phyloP scores from a whole-genome alignment of 2,113 vertebrate species.

The Pachycephala philippinensis region DNA sequence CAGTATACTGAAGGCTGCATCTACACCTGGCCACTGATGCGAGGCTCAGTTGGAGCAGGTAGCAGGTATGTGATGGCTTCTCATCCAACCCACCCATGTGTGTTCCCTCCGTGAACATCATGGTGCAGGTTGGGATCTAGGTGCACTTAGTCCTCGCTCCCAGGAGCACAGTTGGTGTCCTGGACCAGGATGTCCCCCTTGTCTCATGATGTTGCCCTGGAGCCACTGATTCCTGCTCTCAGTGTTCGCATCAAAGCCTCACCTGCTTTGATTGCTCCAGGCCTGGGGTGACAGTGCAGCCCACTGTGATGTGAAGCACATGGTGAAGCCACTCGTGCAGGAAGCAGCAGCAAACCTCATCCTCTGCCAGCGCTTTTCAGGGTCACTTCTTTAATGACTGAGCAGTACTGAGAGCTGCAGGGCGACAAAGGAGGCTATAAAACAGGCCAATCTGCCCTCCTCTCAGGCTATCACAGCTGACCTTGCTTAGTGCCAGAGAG shows the following conservation, averaged over 20 bases:
- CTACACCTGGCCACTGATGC: neutral
- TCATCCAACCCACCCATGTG: rapidly evolving
- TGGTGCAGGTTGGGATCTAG: neutral
- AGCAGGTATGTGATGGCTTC: neutral
- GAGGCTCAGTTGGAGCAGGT: neutral
- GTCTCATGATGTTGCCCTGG: neutral
- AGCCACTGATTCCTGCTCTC: neutral
- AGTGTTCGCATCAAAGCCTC: neutral
- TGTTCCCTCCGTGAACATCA: neutral
- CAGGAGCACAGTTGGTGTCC: neutral
- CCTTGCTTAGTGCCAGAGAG: neutral
- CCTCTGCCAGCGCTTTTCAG: neutral
- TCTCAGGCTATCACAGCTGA: neutral
- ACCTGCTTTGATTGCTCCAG: neutral
- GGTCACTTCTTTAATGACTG: neutral
- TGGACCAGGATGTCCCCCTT: neutral
- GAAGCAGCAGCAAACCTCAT: neutral
- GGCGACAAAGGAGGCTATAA: neutral
- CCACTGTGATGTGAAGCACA: neutral
- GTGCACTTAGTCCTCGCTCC: neutral
- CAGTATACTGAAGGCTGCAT: neutral
- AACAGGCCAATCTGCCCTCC: neutral
- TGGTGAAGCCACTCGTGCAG: neutral
- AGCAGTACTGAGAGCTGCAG: neutral
- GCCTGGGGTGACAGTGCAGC: neutral